phyloP scores from a whole-genome alignment of 1,140 invertebrate species.

The Sycophila sp. region DNA sequence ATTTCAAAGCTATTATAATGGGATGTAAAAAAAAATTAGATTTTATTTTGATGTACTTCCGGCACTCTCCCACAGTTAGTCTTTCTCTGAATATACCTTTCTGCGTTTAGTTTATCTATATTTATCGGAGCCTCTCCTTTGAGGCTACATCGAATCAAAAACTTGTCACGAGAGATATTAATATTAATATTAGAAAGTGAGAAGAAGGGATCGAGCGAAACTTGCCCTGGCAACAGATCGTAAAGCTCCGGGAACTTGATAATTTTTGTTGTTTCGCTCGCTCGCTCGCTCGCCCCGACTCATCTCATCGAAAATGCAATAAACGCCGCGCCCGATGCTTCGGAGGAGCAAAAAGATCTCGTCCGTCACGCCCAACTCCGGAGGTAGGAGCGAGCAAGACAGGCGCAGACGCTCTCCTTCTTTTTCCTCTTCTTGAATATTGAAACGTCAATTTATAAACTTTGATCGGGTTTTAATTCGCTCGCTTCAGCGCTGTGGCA shows the following conservation, averaged over 20 bases:
- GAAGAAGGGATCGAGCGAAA: constrained; percentile 29
- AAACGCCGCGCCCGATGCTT: constrained; percentile 25
- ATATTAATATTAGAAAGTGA: constrained; percentile 38
- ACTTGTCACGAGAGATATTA: constrained; percentile 29
- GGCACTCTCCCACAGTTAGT: too few relatives aligned
- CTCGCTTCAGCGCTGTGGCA: constrained; percentile 41
- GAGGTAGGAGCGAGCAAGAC: background rate
- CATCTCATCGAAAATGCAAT: constrained; percentile 45
- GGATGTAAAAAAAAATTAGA: too few relatives aligned
- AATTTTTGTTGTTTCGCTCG: constrained; percentile 33
- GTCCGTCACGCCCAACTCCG: constrained; percentile 36
- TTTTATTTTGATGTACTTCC: too few relatives aligned
- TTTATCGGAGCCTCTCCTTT: background rate
- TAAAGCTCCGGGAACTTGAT: constrained; percentile 17
- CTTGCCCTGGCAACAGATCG: constrained; percentile 11
- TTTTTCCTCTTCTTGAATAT: constrained; percentile 50
- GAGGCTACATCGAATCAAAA: constrained; percentile 31
- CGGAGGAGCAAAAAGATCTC: constrained; percentile 16
- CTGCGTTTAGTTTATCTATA: background rate
- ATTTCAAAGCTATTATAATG: too few relatives aligned
- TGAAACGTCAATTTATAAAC: constrained; percentile 62
- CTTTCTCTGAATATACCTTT: too few relatives aligned
- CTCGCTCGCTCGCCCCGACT: constrained; percentile 1
- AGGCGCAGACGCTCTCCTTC: constrained; percentile 9
- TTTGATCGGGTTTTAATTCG: constrained; percentile 65